Base-by-base conservation (phyloP, 2,797 vertebrate genomes). In the Aphelocoma californica region DNA sequence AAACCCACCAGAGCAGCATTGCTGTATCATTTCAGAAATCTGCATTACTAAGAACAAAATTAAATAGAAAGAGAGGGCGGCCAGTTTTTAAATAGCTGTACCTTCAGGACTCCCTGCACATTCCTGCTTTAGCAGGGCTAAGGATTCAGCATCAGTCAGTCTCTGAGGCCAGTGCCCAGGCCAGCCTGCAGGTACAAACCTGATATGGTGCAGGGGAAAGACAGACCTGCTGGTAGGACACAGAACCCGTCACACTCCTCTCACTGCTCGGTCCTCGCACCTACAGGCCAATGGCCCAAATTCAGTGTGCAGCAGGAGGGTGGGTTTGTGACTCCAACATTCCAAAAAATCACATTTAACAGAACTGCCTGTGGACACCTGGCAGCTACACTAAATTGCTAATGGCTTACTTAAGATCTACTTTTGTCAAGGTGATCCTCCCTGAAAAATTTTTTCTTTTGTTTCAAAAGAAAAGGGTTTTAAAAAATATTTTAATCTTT, bases 101-200 rank as follows among this genome's bases (percentile, higher is more conserved):
- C 31, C 69, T 26, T 21, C 16, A 80, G 67, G 47, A 9, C 50
- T 61, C 18, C 14, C 58, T 0, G 0, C 7, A 29, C 1, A 0
- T 24, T 16, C 53, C 67, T 51, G 50, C 15, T n/a, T 66, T 24
- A 31, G 48, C n/a, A 51, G 23, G 18, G 64, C 29, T 19, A 9
- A 48, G 40, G 10, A 28, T 23, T 13, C 2, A 0, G 47, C 57
- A 34, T 12, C 25, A 47, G 38, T 9, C 44, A 53, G 51, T 13
- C 51, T 21, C 34, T 1, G 4, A 53, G 36, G 26, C 40, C 36
- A 20, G 36, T 6, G 48, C 31, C 24, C 78, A 24, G 18, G 25
- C 21, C 54, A 28, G 45, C 44, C 25, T 0, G 3, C 58, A 67
- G 56, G n/a, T 34, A 75, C 48, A 7, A 9, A 32, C 24, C 48